These are phyloP conservation scores for Holothuria scabra DNA, from an alignment of 53 echinoderm and acorn worm genomes.

Conservation along the genomic window DNA sequence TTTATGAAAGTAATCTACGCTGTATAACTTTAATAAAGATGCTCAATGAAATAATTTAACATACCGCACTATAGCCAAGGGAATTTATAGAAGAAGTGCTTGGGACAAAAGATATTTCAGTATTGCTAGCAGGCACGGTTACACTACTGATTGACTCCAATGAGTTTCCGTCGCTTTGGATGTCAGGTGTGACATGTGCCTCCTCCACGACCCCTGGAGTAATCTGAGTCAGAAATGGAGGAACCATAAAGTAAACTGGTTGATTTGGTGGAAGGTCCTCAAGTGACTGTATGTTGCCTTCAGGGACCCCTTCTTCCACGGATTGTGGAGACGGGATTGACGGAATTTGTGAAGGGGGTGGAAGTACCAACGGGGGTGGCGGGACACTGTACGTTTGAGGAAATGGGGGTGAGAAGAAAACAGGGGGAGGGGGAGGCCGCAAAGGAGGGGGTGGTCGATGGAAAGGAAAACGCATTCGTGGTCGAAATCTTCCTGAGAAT, in stretches of 20 bases:
- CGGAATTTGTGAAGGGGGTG: neutral
- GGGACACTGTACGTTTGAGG: neutral
- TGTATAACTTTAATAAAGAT: too few species aligned
- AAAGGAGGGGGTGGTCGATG: conserved; percentile 23
- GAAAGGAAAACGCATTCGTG: conserved; percentile 18
- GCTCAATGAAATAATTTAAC: too few species aligned
- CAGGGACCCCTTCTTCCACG: neutral
- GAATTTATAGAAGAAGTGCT: too few species aligned
- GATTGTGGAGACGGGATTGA: neutral
- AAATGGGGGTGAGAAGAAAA: neutral
- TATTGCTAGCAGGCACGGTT: too few species aligned
- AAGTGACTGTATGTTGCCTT: neutral
- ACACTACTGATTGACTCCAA: too few species aligned
- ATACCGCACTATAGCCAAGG: too few species aligned
- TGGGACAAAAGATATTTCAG: too few species aligned
- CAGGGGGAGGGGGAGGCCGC: neutral
- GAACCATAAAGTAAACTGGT: conserved; percentile 25
- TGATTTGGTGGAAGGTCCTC: conserved; percentile 3
- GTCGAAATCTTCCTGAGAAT: conserved; percentile 31
- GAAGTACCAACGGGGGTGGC: neutral
- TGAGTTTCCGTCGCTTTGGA: too few species aligned
- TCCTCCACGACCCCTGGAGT: neutral
- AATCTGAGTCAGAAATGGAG: neutral
- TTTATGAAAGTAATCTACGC: too few species aligned
- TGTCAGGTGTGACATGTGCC: too few species aligned